phyloP scores from a whole-genome alignment of 2,888 invertebrate genomes.

The Cryptosula pallasiana region DNA sequence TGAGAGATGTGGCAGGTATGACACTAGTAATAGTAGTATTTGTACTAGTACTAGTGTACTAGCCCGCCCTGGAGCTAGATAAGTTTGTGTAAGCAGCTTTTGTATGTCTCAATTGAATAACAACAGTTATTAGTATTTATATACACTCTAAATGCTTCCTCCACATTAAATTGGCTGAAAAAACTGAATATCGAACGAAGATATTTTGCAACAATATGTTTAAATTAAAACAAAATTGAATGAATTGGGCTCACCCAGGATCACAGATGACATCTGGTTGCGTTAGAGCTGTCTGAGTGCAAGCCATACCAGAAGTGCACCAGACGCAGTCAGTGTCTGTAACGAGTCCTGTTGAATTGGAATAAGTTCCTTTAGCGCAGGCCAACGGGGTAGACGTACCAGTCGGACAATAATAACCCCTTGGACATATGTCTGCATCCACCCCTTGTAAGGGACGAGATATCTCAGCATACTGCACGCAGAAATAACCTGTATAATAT shows the following conservation, averaged over 20 bases:
- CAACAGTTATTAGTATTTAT: no score
- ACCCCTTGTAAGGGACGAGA: constrained; percentile 43
- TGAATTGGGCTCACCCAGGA: constrained; percentile 41
- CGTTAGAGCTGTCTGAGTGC: constrained; percentile 37
- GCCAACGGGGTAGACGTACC: constrained; percentile 43
- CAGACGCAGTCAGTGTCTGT: constrained; percentile 36
- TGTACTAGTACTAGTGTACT: no score
- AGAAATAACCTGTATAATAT: constrained; percentile 37
- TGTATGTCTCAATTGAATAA: no score
- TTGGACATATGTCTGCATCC: constrained; percentile 46
- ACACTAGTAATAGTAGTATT: no score
- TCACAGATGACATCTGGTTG: constrained; percentile 39
- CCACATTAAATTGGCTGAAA: no score
- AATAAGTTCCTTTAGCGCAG: constrained; percentile 45
- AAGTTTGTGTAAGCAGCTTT: no score
- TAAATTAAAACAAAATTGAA: no score
- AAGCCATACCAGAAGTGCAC: constrained; percentile 44
- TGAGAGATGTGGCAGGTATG: no score
- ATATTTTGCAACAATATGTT: no score
- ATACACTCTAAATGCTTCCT: no score
- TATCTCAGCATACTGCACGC: constrained; percentile 42
- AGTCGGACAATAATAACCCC: constrained; percentile 42
- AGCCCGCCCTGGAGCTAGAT: no score
- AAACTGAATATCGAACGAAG: no score
- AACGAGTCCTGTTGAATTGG: constrained; percentile 39